Conservation (phyloP, 2,888 invertebrate genomes). For the Trichopoda pennipes region DNA sequence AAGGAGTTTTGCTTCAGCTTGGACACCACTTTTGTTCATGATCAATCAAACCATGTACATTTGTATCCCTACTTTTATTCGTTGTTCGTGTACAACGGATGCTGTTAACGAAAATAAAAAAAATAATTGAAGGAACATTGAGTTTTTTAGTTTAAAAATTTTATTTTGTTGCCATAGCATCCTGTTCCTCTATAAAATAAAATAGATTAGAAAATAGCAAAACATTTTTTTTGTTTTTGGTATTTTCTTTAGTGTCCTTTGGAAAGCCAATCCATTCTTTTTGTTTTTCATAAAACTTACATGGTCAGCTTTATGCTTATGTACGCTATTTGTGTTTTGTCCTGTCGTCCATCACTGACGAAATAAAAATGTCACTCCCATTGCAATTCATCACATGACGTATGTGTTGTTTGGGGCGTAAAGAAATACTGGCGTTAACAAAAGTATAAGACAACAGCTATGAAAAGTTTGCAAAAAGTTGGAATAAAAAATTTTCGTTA, state of each 20-base stretch:
- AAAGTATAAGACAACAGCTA: slow-evolving; percentile 26
- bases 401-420: slow-evolving; percentile 73
- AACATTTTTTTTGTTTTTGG: slow-evolving; percentile 10
- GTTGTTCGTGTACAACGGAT: slow-evolving; percentile 50
- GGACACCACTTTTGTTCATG: neutral
- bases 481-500: slow-evolving; percentile 43
- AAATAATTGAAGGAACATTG: slow-evolving; percentile 18
- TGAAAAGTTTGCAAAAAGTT: slow-evolving; percentile 45
- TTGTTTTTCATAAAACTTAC: neutral
- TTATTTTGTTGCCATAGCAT: slow-evolving; percentile 46
- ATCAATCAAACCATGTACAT: slow-evolving; percentile 40
- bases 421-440: slow-evolving; percentile 36
- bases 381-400: slow-evolving; percentile 80
- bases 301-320: slow-evolving; percentile 21
- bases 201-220: neutral
- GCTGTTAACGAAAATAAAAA: slow-evolving; percentile 33
- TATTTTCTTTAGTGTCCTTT: slow-evolving; percentile 18
- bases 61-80: no score
- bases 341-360: slow-evolving; percentile 77
- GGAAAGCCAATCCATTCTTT: slow-evolving; percentile 52
- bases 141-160: slow-evolving; percentile 23
- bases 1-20: slow-evolving; percentile 13
- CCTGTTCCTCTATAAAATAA: slow-evolving; percentile 11
- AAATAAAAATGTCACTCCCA: slow-evolving; percentile 81
- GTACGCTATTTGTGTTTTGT: slow-evolving; percentile 43